Conservation (phyloP, 2,113 vertebrate genomes). For the Chloebia gouldiae region DNA sequence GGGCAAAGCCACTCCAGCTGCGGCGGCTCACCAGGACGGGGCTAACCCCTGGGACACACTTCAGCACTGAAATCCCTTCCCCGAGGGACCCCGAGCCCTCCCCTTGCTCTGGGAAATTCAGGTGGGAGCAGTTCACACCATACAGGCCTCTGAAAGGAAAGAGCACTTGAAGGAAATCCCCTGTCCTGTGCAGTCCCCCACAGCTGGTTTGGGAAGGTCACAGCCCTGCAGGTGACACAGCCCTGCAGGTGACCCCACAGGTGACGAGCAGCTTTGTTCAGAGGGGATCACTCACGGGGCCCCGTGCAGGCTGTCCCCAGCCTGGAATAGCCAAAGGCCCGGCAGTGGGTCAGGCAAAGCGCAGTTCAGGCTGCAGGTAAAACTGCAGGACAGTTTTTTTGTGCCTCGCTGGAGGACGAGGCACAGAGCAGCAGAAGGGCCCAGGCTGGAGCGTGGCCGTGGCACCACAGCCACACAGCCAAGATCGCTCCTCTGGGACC, state of each 20-base stretch:
- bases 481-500: neutral
- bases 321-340: neutral
- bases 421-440: neutral
- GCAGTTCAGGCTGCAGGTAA: too few relatives aligned
- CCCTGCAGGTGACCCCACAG: neutral
- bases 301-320: neutral
- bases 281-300: neutral
- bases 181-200: neutral
- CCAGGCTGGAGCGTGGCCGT: neutral
- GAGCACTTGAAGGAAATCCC: neutral
- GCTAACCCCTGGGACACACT: neutral
- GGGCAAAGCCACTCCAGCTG: neutral
- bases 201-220: neutral
- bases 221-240: neutral
- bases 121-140: neutral
- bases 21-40: neutral
- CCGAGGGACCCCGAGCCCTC: rapidly evolving
- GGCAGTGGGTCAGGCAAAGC: neutral
- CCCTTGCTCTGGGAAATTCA: neutral
- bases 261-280: neutral
- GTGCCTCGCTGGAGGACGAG: neutral
- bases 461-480: neutral
- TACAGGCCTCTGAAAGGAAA: neutral
- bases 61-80: neutral
- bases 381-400: too few relatives aligned